Evolutionary conservation across 2,797 vertebrate species (phyloP).

Genomic region (Potorous gilbertii): DNA sequence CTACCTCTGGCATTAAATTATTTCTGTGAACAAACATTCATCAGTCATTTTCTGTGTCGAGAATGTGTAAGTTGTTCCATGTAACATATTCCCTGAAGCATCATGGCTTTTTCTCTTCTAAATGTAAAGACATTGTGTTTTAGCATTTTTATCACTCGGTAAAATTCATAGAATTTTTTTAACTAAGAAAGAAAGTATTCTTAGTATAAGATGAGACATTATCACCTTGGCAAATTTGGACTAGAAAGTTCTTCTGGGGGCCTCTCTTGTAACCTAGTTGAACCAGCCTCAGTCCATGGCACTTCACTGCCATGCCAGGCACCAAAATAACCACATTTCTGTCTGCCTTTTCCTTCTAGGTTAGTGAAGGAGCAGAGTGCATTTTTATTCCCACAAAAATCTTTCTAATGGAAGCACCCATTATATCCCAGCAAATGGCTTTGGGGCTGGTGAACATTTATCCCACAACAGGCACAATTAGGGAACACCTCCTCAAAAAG

Average conservation of each 20-base stretch:
- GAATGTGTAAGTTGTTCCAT: not conserved
- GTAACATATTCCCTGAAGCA: not conserved
- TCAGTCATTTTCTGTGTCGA: conserved; percentile 1
- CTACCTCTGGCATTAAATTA: conserved; percentile 15
- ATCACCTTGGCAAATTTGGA: not conserved
- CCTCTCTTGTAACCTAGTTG: not conserved
- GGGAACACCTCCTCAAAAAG: conserved; percentile 26
- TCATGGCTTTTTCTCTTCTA: not conserved
- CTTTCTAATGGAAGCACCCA: conserved; percentile 61
- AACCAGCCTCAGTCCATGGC: not conserved
- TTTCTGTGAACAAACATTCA: not conserved
- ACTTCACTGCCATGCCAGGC: not conserved
- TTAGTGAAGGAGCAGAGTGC: conserved; percentile 70
- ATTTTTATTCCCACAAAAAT: conserved; percentile 70
- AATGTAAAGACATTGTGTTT: not conserved
- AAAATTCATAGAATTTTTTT: conserved; percentile 28
- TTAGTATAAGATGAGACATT: not conserved
- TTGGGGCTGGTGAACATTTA: conserved; percentile 30
- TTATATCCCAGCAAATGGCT: conserved; percentile 46
- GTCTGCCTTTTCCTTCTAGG: conserved; percentile 56
- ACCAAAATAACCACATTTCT: not conserved
- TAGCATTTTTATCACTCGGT: not conserved
- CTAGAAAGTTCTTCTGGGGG: not conserved
- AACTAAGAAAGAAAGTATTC: not conserved
- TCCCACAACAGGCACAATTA: conserved; percentile 48